phyloP scores from a whole-genome alignment of 2,113 vertebrate genomes.

The Phainopepla nitens region DNA sequence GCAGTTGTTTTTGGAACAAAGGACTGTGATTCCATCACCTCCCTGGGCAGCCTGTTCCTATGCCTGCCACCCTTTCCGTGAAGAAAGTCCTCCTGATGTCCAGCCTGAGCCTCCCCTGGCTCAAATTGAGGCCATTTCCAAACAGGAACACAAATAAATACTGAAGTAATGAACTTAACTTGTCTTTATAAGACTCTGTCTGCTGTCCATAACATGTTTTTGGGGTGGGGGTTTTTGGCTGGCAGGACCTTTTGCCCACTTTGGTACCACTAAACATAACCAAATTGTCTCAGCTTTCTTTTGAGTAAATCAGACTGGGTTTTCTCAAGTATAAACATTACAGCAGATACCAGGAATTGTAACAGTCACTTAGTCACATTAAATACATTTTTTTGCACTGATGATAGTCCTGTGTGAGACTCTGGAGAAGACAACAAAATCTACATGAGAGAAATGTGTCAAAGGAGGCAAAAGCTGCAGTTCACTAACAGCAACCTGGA shows the following conservation, averaged over 20 bases:
- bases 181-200: neutral
- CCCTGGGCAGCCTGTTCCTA: neutral
- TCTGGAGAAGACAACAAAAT: neutral
- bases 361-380: neutral
- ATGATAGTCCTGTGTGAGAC: neutral
- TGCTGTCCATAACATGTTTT: neutral
- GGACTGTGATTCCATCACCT: neutral
- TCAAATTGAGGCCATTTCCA: neutral
- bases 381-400: neutral
- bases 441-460: neutral
- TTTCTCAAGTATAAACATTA: neutral
- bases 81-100: neutral
- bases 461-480: neutral
- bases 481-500: neutral
- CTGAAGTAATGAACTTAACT: neutral
- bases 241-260: neutral
- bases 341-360: neutral
- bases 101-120: neutral
- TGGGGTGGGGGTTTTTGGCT: neutral
- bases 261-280: neutral
- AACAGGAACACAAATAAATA: neutral
- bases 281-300: neutral
- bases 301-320: neutral
- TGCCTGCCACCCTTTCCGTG: neutral
- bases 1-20: neutral